Evolutionary conservation across 2,113 vertebrate genomes (phyloP).

Genomic region (Eulemur macaco): DNA sequence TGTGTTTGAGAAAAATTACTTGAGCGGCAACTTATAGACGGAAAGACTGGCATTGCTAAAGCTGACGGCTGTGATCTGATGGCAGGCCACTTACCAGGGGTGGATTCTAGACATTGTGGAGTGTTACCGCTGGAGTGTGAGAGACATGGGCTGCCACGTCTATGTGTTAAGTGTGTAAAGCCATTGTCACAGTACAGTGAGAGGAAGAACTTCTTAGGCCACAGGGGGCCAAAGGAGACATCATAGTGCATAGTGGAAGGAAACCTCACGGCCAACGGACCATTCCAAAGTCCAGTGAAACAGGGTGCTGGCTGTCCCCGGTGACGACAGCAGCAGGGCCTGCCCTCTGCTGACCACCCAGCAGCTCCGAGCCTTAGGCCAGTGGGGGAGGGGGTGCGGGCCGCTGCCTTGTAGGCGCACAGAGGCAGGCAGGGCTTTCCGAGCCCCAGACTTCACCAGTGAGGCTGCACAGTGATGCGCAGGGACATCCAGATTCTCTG

Average conservation of each 20-base stretch:
- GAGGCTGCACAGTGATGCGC: background rate
- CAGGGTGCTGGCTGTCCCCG: background rate
- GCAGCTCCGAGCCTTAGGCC: background rate
- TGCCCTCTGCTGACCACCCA: background rate
- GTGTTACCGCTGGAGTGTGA: background rate
- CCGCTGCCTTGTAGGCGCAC: background rate
- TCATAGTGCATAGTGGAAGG: background rate
- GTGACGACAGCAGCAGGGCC: background rate
- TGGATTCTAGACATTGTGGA: background rate
- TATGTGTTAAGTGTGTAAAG: background rate
- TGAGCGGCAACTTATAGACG: background rate
- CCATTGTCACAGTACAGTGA: background rate
- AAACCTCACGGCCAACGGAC: background rate
- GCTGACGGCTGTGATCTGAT: background rate
- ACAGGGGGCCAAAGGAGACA: background rate
- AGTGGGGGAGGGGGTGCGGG: background rate
- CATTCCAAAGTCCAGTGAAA: background rate
- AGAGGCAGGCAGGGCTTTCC: background rate
- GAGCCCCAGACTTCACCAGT: background rate
- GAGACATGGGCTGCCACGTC: background rate
- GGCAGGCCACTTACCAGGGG: constrained; percentile 34
- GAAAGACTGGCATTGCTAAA: background rate
- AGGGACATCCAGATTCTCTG: background rate
- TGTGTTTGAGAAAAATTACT: constrained; percentile 26
- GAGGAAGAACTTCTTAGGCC: background rate